A percentile compares a stretch with the other conserved stretches of the same genome.
phyloP scores from a whole-genome alignment of 2,113 vertebrate genomes.

The Pangasianodon hypophthalmus region DNA sequence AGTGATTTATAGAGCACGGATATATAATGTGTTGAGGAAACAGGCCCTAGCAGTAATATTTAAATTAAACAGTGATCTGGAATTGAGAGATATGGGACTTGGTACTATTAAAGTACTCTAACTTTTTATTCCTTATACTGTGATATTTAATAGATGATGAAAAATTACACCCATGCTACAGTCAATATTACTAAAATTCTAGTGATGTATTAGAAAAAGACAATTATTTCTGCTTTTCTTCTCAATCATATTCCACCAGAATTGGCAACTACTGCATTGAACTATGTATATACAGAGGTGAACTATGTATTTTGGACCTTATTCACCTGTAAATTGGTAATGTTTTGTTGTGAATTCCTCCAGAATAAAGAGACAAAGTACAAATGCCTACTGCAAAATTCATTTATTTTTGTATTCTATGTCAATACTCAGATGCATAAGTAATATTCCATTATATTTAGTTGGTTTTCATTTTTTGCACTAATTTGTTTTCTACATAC shows the following conservation, averaged over 20 bases:
- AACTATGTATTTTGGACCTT: neutral
- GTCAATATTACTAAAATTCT: neutral
- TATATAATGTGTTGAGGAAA: neutral
- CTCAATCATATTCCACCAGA: neutral
- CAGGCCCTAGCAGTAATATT: neutral
- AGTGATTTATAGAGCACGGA: neutral
- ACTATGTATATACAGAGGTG: neutral
- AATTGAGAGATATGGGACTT: neutral
- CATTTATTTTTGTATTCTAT: slow-evolving; percentile 48
- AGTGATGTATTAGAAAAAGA: neutral
- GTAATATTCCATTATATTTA: neutral
- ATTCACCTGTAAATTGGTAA: neutral
- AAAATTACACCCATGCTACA: neutral
- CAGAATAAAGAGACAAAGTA: neutral
- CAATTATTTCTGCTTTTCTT: too few relatives aligned
- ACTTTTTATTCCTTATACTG: neutral
- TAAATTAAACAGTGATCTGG: neutral
- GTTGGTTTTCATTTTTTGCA: neutral
- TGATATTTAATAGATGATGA: neutral
- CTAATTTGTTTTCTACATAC: neutral
- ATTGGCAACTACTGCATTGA: too few relatives aligned
- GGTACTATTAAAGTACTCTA: neutral
- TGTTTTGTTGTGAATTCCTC: neutral
- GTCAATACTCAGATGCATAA: slow-evolving; percentile 37
- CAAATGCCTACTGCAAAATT: slow-evolving; percentile 43